Evolutionary conservation across 2,888 invertebrate species (phyloP).

Genomic region (Noctua comes): DNA sequence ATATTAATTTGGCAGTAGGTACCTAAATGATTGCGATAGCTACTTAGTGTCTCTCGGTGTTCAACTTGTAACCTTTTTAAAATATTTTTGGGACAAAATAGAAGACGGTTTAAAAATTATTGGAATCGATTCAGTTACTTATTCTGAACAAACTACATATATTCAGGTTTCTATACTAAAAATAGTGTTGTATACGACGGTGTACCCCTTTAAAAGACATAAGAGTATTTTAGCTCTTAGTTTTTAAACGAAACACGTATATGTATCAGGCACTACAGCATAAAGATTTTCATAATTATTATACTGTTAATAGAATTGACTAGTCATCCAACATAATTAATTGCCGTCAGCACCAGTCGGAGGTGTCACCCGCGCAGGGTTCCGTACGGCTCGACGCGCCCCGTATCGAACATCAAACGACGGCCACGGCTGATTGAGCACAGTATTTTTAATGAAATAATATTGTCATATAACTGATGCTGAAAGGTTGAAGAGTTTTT

Average conservation of each 20-base stretch:
- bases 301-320: neutral
- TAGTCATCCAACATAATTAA: conserved; percentile 2
- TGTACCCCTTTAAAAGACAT: no score
- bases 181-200: no score
- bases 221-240: no score
- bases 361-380: neutral
- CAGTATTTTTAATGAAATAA: conserved; percentile 9
- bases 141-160: no score
- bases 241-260: neutral
- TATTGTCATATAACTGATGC: neutral
- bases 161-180: no score
- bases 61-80: no score
- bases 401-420: conserved; percentile 23
- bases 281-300: neutral
- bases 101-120: no score
- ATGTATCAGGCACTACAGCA: neutral
- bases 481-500: neutral
- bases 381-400: conserved; percentile 10
- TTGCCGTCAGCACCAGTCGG: neutral
- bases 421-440: neutral
- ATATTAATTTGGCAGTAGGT: no score
- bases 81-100: no score
- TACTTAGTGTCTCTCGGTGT: no score
- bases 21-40: no score
- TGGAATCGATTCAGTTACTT: no score